Conservation (phyloP, 2,888 invertebrate genomes). For the Oxystoma pomonae region DNA sequence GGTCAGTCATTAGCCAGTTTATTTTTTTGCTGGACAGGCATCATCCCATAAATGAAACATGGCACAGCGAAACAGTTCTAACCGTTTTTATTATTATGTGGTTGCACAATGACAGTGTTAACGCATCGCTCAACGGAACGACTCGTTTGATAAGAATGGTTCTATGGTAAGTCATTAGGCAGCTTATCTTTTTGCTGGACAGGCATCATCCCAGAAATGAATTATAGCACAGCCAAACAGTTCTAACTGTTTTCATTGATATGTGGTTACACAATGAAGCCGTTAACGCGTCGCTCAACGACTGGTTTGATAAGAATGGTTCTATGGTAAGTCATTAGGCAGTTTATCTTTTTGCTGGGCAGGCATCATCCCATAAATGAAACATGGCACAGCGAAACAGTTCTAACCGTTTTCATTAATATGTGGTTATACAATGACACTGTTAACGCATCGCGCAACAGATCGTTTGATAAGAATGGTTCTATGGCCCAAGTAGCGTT, state of each 20-base stretch:
- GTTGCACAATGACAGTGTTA: constrained; percentile 57
- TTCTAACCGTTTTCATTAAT: constrained; percentile 77
- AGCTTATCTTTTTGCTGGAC: constrained; percentile 45
- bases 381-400: constrained; percentile 82
- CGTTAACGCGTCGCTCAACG: constrained; percentile 32
- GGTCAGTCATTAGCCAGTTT: constrained; percentile 20
- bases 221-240: constrained; percentile 82
- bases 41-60: constrained; percentile 67
- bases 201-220: constrained; percentile 61
- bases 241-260: constrained; percentile 78
- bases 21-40: constrained; percentile 48
- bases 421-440: constrained; percentile 67
- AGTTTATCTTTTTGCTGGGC: constrained; percentile 46
- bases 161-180: constrained; percentile 23
- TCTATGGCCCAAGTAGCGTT: too few species aligned
- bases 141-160: constrained; percentile 29
- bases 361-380: constrained; percentile 61
- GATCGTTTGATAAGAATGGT: too few species aligned
- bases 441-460: constrained; percentile 35
- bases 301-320: constrained; percentile 29
- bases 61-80: constrained; percentile 81
- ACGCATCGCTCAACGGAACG: constrained; percentile 30
- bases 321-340: constrained; percentile 24
- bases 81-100: constrained; percentile 81
- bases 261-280: constrained; percentile 68